Conservation (phyloP, 1,140 invertebrate species). For the Brachionus rotundiformis region DNA sequence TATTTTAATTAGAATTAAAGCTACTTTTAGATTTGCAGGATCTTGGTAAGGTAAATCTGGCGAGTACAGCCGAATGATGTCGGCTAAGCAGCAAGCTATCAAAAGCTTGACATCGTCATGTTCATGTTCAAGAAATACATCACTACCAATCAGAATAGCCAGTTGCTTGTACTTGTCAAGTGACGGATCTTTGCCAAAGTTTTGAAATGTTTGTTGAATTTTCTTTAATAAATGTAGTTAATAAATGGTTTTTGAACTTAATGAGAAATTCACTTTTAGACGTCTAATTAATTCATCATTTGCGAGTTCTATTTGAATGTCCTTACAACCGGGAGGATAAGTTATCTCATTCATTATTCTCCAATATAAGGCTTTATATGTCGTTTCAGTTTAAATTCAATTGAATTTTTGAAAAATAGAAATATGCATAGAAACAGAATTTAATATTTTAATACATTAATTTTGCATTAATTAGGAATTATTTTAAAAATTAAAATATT, state of each 20-base stretch:
- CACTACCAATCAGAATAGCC: conserved; percentile 87
- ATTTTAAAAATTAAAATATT: not conserved
- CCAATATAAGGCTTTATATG: not conserved
- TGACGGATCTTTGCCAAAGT: conserved; percentile 87
- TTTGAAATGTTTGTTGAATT: conserved; percentile 86
- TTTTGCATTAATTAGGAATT: conserved; percentile 1
- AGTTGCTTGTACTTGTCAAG: conserved; percentile 89
- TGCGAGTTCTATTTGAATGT: conserved; percentile 82
- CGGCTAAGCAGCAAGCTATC: conserved; percentile 93
- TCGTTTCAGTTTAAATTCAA: not conserved
- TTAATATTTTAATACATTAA: not conserved
- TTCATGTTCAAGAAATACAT: conserved; percentile 83
- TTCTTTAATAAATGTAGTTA: conserved; percentile 68
- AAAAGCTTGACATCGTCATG: conserved; percentile 89
- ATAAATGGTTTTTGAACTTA: conserved; percentile 27
- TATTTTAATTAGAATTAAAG: not conserved
- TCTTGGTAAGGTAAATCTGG: conserved; percentile 97
- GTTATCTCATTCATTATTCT: conserved; percentile 56
- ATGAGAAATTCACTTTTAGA: conserved; percentile 73
- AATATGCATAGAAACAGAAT: conserved; percentile 42
- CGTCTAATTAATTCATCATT: conserved; percentile 90
- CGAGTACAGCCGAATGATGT: conserved; percentile 93
- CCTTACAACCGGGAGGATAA: conserved; percentile 66
- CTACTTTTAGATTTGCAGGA: conserved; percentile 80
- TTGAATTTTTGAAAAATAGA: not conserved